Evolutionary conservation across 2,888 invertebrate species (phyloP).

Genomic region (Acanthosepion esculentum): DNA sequence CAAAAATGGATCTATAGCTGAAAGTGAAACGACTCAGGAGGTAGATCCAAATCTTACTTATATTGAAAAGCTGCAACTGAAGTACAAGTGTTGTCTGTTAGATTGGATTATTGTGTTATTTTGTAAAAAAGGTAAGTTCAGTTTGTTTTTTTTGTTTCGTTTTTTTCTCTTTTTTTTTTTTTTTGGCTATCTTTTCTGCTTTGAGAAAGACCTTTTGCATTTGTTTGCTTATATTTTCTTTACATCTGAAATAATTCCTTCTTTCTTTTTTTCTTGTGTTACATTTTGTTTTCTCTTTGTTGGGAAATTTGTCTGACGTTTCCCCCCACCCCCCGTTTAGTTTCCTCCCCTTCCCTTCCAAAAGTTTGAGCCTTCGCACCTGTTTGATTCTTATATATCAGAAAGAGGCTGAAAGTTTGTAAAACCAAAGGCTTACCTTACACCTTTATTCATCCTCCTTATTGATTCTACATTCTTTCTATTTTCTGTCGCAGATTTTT

Average conservation of each 20-base stretch:
- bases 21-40: neutral
- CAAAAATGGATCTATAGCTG: conserved; percentile 44
- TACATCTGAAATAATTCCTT: too few species aligned
- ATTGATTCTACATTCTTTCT: neutral
- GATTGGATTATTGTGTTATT: conserved; percentile 61
- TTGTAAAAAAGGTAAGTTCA: conserved; percentile 59
- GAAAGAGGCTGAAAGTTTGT: conserved; percentile 8
- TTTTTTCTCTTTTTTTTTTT: neutral
- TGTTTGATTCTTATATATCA: neutral
- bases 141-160: too few species aligned
- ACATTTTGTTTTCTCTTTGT: too few species aligned
- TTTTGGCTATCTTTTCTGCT: neutral
- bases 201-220: too few species aligned
- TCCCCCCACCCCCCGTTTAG: too few species aligned
- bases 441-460: neutral
- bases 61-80: conserved; percentile 56
- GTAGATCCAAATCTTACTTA: conserved; percentile 51
- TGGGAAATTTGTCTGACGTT: too few species aligned
- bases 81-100: conserved; percentile 59
- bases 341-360: neutral
- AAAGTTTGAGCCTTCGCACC: neutral
- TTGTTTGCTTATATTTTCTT: too few species aligned
- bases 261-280: too few species aligned
- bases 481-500: neutral
- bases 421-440: neutral